Evolutionary conservation across 2,888 invertebrate genomes (phyloP).

Genomic region (Rotaria macrura): DNA sequence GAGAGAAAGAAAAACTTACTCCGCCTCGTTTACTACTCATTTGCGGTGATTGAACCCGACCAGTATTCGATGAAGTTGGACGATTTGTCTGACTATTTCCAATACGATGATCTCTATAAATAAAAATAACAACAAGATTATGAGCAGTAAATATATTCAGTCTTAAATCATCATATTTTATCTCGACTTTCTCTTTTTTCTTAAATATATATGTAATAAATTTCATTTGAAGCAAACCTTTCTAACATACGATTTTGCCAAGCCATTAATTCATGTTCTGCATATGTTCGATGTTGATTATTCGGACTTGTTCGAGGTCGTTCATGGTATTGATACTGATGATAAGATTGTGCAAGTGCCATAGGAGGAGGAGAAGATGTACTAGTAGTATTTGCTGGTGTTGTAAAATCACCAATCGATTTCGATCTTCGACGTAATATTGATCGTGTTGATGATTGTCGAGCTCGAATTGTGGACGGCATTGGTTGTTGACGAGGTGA

Average conservation of each 20-base stretch:
- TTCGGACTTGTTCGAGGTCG: not conserved
- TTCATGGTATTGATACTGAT: not conserved
- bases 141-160: not conserved
- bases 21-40: not conserved
- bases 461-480: not conserved
- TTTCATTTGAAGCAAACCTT: not conserved
- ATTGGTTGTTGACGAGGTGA: not conserved
- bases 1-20: not conserved
- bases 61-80: not conserved
- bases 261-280: constrained; percentile 21
- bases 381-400: too few species aligned
- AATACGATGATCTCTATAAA: not conserved
- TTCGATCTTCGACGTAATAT: constrained; percentile 10
- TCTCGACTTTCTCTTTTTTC: not conserved
- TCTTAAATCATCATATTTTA: not conserved
- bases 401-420: constrained; percentile 14
- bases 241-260: constrained; percentile 18
- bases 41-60: not conserved
- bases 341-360: not conserved
- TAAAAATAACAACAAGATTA: not conserved
- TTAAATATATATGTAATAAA: not conserved
- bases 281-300: not conserved
- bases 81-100: not conserved
- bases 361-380: not conserved
- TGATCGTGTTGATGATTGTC: constrained; percentile 19